A percentile compares a stretch with the other conserved stretches of the same genome.
These are phyloP conservation scores for Empis livida DNA, from an alignment of 2,888 invertebrate genomes.

Conservation along the genomic window DNA sequence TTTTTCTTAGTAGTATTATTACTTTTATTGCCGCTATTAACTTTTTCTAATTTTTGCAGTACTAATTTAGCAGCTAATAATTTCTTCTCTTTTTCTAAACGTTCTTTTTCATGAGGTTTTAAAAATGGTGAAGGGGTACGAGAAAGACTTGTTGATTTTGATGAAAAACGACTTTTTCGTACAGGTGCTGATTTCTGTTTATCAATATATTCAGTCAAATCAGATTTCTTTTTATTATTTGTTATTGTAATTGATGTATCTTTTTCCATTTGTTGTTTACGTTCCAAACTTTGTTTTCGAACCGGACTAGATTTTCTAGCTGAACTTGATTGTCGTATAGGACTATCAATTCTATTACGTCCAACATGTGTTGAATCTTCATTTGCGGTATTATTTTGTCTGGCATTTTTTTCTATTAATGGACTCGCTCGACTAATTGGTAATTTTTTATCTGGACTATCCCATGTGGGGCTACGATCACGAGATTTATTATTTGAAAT, in stretches of 20 bases:
- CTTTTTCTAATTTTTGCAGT: slow-evolving; percentile 12
- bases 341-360: neutral
- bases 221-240: too few species aligned
- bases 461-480: neutral
- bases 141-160: slow-evolving; percentile 50
- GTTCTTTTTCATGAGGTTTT: slow-evolving; percentile 37
- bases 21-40: slow-evolving; percentile 11
- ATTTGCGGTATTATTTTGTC: neutral
- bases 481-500: neutral
- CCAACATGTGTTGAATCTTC: neutral
- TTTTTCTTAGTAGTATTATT: slow-evolving; percentile 22
- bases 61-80: neutral
- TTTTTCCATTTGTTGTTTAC: neutral
- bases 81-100: slow-evolving; percentile 11
- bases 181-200: too few species aligned
- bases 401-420: neutral
- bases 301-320: neutral
- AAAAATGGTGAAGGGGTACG: slow-evolving; percentile 77
- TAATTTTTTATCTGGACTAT: neutral
- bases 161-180: neutral
- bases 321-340: neutral
- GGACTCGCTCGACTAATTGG: neutral
- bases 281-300: neutral
- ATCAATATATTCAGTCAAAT: too few species aligned
- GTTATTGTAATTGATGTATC: too few species aligned